Evolutionary conservation across 2,888 invertebrate species (phyloP), one percentile per base, ranked within the genome.

Genomic region (Horisme vitalbata): DNA sequence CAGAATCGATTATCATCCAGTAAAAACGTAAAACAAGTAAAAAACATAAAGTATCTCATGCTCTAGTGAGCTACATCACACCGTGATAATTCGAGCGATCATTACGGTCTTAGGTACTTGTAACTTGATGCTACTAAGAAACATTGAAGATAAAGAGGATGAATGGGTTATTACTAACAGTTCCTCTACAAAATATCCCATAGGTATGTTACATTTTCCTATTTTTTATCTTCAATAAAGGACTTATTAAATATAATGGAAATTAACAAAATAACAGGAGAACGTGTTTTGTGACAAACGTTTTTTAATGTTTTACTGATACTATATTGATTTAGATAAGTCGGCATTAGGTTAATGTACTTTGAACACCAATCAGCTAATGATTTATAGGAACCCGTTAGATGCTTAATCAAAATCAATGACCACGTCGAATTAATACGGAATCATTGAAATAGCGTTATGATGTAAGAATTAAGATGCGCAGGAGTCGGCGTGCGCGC

Each of bases 1-100:
- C 55, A 59, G 59, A 75, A 71, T 74, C 69, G 67, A 71, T 78
- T 72, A 68, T 61, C 56, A 57, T 48, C 48, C 13, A 36, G 49
- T 47, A 57, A 65, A 55, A 41, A 59, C 43, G 55, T 54, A 63
- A 65, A 67, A 61, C 41, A 33, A 36, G 28, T 37, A 63, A 59
- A 56, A 45, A 60, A 57, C 48, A 44, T 41, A 37, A 37, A 59
- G 46, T 56, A 68, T 73, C 61, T 70, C 65, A 75, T 76, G 83
- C 75, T 80, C 82, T 72, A 77, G 63, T 81, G 73, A 71, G 62
- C 78, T 77, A 76, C 63, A 75, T 76, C 73, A 56, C 35, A 51
- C 54, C 57, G 36, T 52, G 50, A 57, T 67, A 55, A 63, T 58
- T 63, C 41, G 39, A 55, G 55, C 48, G 32, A 50, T 55, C 60